Base-by-base conservation (phyloP, 2,888 invertebrate genomes). In the Acleris sparsana region DNA sequence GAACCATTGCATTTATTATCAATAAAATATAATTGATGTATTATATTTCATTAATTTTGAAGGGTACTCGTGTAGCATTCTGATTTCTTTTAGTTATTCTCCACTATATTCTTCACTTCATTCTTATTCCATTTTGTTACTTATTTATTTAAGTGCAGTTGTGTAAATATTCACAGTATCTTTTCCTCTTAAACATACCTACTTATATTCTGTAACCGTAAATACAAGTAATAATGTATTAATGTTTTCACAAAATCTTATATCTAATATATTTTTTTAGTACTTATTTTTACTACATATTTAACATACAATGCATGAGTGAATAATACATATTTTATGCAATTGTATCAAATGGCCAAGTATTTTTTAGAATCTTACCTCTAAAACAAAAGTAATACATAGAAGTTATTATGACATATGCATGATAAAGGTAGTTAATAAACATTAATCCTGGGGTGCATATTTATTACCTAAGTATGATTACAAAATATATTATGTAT, bases 1-100 rank as follows among this genome's bases (percentile, higher is more conserved):
- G 67, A 67, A 67, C 67, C 67, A 67, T 67, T 67, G 67, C 67
- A 63, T 60, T 51, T 62, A 60, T 61, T 17, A 33, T 52, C 17
- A 18, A 13, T 44, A 46, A 22, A 25, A 33, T 33, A 25, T 17
- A 52, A 2, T 48, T 20, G 11, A 49, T 55, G 46, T 48, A 48
- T 4, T 6, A 48, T 11, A 20, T 29, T 18, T 43, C 16, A 17
- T 43, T 43, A 4, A 52, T 43, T 56, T 20, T 16, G 51, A 46
- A 20, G 65, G 65, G 65, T 56, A 53, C 53, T 17, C 53, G 51
- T 65, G 55, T 56, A 65, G 60, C 49, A 64, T 51, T 53, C 64
- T 61, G 3, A 13, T 39, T 39, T 39, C 39, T 39, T 39, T 39
- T 13, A 39, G n/a, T 39, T 66, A 39, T 62, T 25, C 39, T 62